Percentiles rank a stretch among this genome's conserved stretches.
These are phyloP conservation scores for Planococcus citri DNA, from an alignment of 1,140 invertebrate species.

Conservation along the genomic window DNA sequence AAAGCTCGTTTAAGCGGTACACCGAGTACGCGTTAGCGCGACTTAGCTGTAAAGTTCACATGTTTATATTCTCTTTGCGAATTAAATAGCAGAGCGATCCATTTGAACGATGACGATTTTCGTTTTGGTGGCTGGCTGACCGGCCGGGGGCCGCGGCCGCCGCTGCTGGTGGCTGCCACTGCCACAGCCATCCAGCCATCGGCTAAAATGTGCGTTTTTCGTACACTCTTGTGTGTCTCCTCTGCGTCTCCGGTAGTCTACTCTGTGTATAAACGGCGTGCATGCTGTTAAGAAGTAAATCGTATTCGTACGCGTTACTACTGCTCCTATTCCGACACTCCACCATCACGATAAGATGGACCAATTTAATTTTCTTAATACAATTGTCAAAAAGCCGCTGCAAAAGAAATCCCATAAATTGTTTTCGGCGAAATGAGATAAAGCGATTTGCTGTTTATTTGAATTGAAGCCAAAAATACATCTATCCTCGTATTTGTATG, in stretches of 20 bases:
- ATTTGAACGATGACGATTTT: neutral
- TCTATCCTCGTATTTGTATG: slow-evolving; percentile 4
- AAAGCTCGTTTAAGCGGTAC: neutral
- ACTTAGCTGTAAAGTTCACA: neutral
- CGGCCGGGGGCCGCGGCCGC: no score
- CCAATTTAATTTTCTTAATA: slow-evolving; percentile 21
- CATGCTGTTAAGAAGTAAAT: neutral
- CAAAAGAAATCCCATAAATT: slow-evolving; percentile 18
- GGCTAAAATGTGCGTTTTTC: no score
- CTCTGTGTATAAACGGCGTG: neutral
- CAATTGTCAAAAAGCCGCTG: slow-evolving; percentile 19
- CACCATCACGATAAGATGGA: slow-evolving; percentile 7
- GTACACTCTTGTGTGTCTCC: no score
- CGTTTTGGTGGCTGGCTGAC: neutral
- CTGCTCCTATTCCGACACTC: neutral
- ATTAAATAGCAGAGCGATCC: neutral
- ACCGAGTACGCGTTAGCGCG: neutral
- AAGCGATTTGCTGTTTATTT: slow-evolving; percentile 20
- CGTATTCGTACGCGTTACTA: neutral
- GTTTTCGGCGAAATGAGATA: slow-evolving; percentile 13
- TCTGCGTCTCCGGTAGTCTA: no score
- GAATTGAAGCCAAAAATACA: slow-evolving; percentile 19
- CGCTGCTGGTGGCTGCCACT: no score
- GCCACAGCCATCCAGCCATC: no score
- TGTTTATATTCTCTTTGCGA: neutral